Evolutionary conservation across 2,797 vertebrate genomes (phyloP), one percentile per base, ranked within the genome.

Genomic region (Gymnopithys bicolor): DNA sequence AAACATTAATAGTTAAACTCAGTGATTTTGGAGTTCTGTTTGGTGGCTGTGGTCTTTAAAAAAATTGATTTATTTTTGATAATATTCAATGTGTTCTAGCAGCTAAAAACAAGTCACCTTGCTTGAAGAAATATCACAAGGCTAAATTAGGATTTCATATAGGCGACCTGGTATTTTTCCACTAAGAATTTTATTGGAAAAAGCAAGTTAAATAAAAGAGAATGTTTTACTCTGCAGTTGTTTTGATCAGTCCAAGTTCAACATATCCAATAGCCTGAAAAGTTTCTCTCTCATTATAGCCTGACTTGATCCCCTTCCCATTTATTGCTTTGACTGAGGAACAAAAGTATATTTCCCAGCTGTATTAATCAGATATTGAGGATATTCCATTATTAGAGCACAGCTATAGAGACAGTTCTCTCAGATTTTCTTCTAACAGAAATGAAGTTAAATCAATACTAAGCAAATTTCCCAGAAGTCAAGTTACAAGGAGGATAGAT

Each of bases 381-480:
- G 33, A 59, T 92, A 83, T 67, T 67, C 37, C 37, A 33, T 87
- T 85, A 67, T 53, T 70, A 68, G 6, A 66, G 53, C 59, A 74
- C 49, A 89, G 24, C 45, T 81, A 30, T 9, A n/a, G 14, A 81
- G 24, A 32, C 28, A 59, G 41, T 21, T 15, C 60, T 66, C n/a
- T 59, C 56, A 24, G 23, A 19, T 27, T 92, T 88, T 76, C 46
- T 81, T 92, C 53, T 28, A 75, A 58, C 24, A 91, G 68, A 71
- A 83, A 41, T 68, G 41, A 91, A 84, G 46, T 39, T 55, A 87
- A 92, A 94, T 95, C 94, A 93, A 95, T 92, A 89, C n/a, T 87
- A 92, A 89, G 46, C 24, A 94, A 82, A 60, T 89, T 78, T 88
- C 66, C 85, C 67, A 88, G 37, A 93, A 94, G 83, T 48, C 39